Evolutionary conservation across 2,888 invertebrate species (phyloP).

Genomic region (Aricia artaxerxes): DNA sequence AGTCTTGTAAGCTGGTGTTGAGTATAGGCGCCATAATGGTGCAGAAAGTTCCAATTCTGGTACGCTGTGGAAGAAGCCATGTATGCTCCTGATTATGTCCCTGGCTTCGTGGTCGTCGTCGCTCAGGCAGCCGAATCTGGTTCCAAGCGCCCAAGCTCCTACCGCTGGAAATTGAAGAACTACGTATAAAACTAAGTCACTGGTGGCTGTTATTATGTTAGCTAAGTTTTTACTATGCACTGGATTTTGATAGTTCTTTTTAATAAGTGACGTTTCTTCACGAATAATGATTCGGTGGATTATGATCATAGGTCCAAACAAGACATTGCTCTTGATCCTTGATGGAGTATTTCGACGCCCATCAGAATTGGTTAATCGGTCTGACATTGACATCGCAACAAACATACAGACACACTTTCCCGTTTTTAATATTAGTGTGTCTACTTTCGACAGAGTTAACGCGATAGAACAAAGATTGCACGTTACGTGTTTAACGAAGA

Average conservation of each 20-base stretch:
- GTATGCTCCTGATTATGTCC: slow-evolving; percentile 88
- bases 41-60: slow-evolving; percentile 87
- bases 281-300: neutral
- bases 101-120: slow-evolving; percentile 86
- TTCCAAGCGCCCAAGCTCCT: slow-evolving; percentile 89
- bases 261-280: no score
- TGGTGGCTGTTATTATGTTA: no score
- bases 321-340: neutral
- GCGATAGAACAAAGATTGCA: neutral
- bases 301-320: neutral
- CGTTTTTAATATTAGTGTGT: neutral
- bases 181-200: slow-evolving; percentile 29
- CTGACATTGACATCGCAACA: neutral
- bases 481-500: slow-evolving; percentile 6
- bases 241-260: no score
- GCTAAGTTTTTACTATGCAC: no score
- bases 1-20: slow-evolving; percentile 85
- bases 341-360: neutral
- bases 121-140: slow-evolving; percentile 87
- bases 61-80: slow-evolving; percentile 88
- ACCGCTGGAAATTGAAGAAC: slow-evolving; percentile 80
- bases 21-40: slow-evolving; percentile 87
- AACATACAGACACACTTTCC: neutral
- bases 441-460: neutral
- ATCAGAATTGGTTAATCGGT: neutral